These are phyloP conservation scores for Falco cherrug DNA, from an alignment of 2,797 vertebrate genomes.

Conservation along the genomic window DNA sequence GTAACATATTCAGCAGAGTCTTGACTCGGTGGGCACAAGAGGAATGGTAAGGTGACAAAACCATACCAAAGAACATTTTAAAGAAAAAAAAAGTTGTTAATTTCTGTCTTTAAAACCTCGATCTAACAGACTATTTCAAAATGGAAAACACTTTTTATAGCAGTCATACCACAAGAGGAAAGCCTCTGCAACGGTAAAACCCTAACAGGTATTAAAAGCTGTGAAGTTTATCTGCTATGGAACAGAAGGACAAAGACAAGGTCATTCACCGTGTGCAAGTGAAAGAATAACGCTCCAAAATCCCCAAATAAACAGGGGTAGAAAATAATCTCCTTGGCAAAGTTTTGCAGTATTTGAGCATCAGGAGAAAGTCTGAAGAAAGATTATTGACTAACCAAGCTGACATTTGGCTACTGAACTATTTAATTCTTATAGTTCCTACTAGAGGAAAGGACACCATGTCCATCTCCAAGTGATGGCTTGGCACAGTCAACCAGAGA, in stretches of 20 bases:
- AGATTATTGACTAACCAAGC: conserved; percentile 23
- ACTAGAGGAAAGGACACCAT: background rate
- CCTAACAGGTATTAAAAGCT: conserved; percentile 21
- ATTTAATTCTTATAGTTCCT: background rate
- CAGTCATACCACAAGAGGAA: background rate
- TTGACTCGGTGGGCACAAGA: background rate
- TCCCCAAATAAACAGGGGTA: conserved; percentile 18
- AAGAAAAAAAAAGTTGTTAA: too few species aligned
- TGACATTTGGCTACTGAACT: conserved; percentile 25
- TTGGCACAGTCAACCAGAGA: background rate
- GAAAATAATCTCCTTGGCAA: conserved; percentile 48
- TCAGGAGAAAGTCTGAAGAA: background rate
- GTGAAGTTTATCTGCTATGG: conserved; percentile 7
- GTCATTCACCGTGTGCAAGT: background rate
- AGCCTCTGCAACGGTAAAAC: background rate
- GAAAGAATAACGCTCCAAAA: conserved; percentile 26
- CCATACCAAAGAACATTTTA: background rate
- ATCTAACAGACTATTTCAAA: background rate
- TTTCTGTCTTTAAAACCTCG: background rate
- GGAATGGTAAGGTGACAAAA: background rate
- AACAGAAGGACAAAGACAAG: conserved; percentile 53
- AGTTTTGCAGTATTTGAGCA: conserved; percentile 46
- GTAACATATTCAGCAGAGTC: background rate
- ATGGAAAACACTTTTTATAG: background rate
- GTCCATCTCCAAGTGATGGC: background rate